Conservation (phyloP, 2,888 invertebrate genomes). For the Caenorhabditis sulstoni region DNA sequence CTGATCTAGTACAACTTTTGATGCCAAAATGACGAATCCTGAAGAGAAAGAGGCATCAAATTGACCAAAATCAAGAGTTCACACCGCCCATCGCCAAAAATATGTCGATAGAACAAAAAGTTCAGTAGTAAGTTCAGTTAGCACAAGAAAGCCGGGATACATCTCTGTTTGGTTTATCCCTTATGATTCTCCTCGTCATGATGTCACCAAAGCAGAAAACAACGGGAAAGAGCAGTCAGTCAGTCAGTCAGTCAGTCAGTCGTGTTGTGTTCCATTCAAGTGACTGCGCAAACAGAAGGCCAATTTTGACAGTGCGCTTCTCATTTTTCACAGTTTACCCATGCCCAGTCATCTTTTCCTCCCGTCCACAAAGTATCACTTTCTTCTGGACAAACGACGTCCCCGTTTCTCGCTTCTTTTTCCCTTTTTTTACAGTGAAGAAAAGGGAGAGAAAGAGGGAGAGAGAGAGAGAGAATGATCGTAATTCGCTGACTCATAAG, state of each 20-base stretch:
- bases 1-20: slow-evolving; percentile 27
- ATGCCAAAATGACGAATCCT: slow-evolving; percentile 8
- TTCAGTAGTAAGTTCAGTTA: not conserved
- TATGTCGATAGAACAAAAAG: slow-evolving; percentile 1
- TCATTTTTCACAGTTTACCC: slow-evolving; percentile 49
- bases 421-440: slow-evolving; percentile 24
- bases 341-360: slow-evolving; percentile 15
- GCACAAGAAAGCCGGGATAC: not conserved
- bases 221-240: slow-evolving; percentile 9
- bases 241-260: slow-evolving; percentile 1
- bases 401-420: not conserved
- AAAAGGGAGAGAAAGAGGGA: not conserved
- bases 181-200: slow-evolving; percentile 18
- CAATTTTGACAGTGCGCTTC: slow-evolving; percentile 26
- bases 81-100: not conserved
- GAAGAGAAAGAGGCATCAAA: slow-evolving; percentile 25
- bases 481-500: slow-evolving; percentile 59
- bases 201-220: slow-evolving; percentile 36
- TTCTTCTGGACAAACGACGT: slow-evolving; percentile 33
- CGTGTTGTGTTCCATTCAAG: slow-evolving; percentile 43
- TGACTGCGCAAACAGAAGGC: slow-evolving; percentile 43
- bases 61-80: not conserved
- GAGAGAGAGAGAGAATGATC: slow-evolving; percentile 24
- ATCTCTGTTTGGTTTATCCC: slow-evolving; percentile 19
- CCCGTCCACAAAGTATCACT: slow-evolving; percentile 37